phyloP scores from a whole-genome alignment of 2,888 invertebrate species.

The Pinctada fucata region DNA sequence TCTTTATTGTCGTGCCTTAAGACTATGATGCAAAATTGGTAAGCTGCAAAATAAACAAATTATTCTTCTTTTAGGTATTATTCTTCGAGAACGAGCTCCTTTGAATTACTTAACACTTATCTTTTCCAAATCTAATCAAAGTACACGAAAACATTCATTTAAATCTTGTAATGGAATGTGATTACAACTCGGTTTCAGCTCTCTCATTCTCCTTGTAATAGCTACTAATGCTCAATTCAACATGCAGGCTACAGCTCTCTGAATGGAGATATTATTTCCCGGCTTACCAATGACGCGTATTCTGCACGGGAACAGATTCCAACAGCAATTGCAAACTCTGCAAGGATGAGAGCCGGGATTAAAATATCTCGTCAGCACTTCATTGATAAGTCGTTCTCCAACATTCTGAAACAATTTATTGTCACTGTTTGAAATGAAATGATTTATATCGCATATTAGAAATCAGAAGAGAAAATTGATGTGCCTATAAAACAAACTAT shows the following conservation, averaged over 20 bases:
- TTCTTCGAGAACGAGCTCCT: neutral
- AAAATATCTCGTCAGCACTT: neutral
- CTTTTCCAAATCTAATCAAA: constrained; percentile 25
- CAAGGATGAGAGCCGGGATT: neutral
- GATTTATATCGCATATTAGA: constrained; percentile 1
- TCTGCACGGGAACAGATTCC: neutral
- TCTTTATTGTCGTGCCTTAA: neutral
- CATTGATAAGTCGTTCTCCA: neutral
- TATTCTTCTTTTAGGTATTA: neutral
- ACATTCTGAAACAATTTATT: constrained; percentile 2
- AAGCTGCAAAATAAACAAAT: constrained; percentile 2
- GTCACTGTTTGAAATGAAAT: constrained; percentile 4
- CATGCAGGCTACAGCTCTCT: neutral
- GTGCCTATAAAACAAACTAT: neutral
- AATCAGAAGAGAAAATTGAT: constrained; percentile 4
- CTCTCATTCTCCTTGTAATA: neutral
- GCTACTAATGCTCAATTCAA: constrained; percentile 1
- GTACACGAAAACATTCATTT: constrained; percentile 17
- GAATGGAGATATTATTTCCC: constrained; percentile 1
- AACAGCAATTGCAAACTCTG: neutral
- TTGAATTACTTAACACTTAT: constrained; percentile 10
- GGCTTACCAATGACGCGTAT: neutral
- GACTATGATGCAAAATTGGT: neutral
- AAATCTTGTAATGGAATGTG: constrained; percentile 2
- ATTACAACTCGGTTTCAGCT: neutral